Evolutionary conservation across 2,113 vertebrate genomes (phyloP).

Genomic region (Talpa occidentalis): DNA sequence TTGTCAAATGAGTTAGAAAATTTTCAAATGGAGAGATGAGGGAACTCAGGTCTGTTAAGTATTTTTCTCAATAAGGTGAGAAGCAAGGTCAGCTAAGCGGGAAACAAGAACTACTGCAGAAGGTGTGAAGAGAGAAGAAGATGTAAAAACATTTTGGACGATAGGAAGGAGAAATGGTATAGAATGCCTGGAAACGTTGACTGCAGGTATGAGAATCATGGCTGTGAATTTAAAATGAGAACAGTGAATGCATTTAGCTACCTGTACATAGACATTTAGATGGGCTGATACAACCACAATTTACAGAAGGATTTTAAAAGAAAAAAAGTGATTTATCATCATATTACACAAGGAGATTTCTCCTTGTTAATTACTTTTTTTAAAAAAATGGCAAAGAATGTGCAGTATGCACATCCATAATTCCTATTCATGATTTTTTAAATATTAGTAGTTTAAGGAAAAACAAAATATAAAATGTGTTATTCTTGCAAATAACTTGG

Average conservation of each 20-base stretch:
- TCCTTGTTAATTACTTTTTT: neutral
- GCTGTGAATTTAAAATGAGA: slow-evolving; percentile 1
- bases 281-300: neutral
- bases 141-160: neutral
- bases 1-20: neutral
- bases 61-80: neutral
- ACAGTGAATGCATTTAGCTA: neutral
- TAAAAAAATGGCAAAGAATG: neutral
- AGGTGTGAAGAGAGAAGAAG: neutral
- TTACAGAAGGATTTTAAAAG: neutral
- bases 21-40: neutral
- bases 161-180: neutral
- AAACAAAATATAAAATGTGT: neutral
- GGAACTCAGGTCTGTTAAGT: neutral
- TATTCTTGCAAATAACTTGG: neutral
- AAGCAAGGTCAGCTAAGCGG: neutral
- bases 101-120: neutral
- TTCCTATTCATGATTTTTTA: neutral
- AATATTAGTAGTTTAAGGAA: neutral
- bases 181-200: neutral
- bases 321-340: neutral
- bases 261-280: neutral
- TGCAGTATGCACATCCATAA: neutral
- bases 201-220: neutral
- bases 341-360: neutral